Conservation (phyloP, 2,113 vertebrate species). For the Peromyscus leucopus region DNA sequence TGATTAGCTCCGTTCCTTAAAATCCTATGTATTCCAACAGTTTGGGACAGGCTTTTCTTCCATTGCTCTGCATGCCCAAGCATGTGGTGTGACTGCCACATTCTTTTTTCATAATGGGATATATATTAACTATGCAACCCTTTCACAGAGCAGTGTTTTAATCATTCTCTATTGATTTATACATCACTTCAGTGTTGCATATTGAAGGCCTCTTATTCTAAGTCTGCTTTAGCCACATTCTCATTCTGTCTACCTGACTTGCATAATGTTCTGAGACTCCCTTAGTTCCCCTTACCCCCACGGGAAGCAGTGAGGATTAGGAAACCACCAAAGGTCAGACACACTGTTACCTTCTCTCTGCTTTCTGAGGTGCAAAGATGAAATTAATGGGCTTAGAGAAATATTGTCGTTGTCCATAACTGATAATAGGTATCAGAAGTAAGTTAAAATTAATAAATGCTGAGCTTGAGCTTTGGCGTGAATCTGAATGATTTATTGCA, state of each 20-base stretch:
- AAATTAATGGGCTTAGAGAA: constrained; percentile 66
- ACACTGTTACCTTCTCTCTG: constrained; percentile 56
- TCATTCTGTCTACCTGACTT: constrained; percentile 80
- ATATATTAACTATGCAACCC: constrained; percentile 82
- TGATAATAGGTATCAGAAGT: constrained; percentile 54
- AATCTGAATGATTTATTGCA: constrained; percentile 77
- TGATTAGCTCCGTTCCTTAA: not conserved
- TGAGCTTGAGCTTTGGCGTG: constrained; percentile 62
- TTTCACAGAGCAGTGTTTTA: constrained; percentile 84
- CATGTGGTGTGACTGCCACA: not conserved
- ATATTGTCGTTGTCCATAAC: constrained; percentile 65
- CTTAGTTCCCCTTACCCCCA: constrained; percentile 45
- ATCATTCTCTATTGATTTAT: constrained; percentile 88
- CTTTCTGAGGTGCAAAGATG: constrained; percentile 58
- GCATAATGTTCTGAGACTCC: constrained; percentile 79
- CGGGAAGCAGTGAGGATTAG: constrained; percentile 67
- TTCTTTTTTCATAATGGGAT: constrained; percentile 79
- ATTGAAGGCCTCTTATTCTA: constrained; percentile 81
- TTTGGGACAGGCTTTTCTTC: not conserved
- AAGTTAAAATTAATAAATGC: constrained; percentile 78
- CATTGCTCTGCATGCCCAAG: not conserved
- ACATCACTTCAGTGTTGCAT: constrained; percentile 82
- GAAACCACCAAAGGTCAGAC: constrained; percentile 62
- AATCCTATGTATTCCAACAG: constrained; percentile 44
- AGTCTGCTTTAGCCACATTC: constrained; percentile 78